These are phyloP conservation scores for Anolis sagrei DNA, from an alignment of 2,113 vertebrate genomes.

Conservation along the genomic window DNA sequence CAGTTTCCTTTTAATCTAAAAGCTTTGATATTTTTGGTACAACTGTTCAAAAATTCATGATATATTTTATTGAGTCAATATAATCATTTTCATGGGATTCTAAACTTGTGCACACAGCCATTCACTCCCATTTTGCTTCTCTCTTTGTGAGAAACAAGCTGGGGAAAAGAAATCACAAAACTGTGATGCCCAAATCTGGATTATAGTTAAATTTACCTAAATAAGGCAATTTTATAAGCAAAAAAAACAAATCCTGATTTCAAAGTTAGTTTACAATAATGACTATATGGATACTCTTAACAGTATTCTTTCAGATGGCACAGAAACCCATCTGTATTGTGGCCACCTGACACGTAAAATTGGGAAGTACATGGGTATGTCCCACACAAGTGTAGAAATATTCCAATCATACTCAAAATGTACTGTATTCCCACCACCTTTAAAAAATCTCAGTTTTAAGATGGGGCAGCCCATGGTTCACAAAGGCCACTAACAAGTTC, in stretches of 20 bases:
- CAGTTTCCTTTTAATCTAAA: neutral
- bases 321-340: too few relatives aligned
- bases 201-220: neutral
- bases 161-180: neutral
- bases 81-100: neutral
- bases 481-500: too few relatives aligned
- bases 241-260: neutral
- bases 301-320: too few relatives aligned
- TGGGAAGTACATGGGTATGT: too few relatives aligned
- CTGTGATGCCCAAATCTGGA: neutral
- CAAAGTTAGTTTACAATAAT: neutral
- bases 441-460: too few relatives aligned
- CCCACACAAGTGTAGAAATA: too few relatives aligned
- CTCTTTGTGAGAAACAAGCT: neutral
- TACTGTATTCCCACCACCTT: too few relatives aligned
- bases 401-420: too few relatives aligned
- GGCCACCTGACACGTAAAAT: too few relatives aligned
- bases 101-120: too few relatives aligned
- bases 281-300: neutral
- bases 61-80: neutral
- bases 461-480: too few relatives aligned
- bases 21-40: neutral
- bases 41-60: neutral
- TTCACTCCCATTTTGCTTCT: neutral
- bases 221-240: neutral